These are phyloP conservation scores for Falco peregrinus DNA, from an alignment of 2,797 vertebrate species.

Conservation along the genomic window DNA sequence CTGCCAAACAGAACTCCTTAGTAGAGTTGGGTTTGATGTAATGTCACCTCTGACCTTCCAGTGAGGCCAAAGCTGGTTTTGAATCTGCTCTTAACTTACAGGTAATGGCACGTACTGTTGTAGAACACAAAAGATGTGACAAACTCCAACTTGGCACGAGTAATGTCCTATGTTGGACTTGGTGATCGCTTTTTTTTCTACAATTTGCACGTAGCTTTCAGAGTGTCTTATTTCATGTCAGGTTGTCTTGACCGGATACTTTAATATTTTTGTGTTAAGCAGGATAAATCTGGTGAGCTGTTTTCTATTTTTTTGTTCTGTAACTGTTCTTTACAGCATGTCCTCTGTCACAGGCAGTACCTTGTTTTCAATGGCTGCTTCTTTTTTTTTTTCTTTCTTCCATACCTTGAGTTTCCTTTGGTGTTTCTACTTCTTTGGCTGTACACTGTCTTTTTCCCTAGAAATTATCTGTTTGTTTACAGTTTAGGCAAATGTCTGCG, in stretches of 20 bases:
- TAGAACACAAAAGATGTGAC: not conserved
- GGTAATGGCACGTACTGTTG: not conserved
- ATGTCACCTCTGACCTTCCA: not conserved
- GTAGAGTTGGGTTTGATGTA: not conserved
- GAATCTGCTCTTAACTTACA: not conserved
- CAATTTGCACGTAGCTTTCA: not conserved
- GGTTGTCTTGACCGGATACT: not conserved
- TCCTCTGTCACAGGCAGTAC: not conserved
- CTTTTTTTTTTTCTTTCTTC: not conserved
- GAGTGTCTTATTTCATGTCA: not conserved
- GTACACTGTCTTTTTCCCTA: not conserved
- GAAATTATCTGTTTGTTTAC: slow-evolving; percentile 51
- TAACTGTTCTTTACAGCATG: not conserved
- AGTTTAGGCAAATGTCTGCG: not conserved
- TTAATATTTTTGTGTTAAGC: not conserved
- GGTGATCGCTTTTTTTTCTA: not conserved
- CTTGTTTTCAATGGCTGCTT: not conserved
- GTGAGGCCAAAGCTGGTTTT: not conserved
- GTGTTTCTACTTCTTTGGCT: not conserved
- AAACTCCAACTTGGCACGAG: fast-evolving
- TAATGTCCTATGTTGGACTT: not conserved
- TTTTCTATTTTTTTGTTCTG: not conserved
- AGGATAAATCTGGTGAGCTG: not conserved
- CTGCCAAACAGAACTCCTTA: not conserved
- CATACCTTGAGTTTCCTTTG: not conserved